Percentiles rank a stretch among this genome's conserved stretches.
Evolutionary conservation across 2,113 vertebrate genomes (phyloP).

Genomic region (Malurus melanocephalus): DNA sequence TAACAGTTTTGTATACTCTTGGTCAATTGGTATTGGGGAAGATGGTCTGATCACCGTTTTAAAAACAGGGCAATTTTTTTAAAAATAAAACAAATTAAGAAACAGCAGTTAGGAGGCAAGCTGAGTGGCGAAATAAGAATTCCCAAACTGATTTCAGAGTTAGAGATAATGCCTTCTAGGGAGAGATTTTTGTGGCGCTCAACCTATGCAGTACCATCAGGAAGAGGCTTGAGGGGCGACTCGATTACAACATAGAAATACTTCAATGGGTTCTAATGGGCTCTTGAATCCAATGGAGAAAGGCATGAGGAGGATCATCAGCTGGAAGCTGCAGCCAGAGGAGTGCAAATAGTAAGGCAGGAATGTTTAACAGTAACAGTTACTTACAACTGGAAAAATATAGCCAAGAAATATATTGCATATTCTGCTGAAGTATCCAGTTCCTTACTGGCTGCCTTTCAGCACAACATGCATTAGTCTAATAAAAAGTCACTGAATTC

Average conservation of each 20-base stretch:
- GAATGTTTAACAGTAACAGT: background rate
- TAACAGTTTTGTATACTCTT: background rate
- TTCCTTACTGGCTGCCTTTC: background rate
- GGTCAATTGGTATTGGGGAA: background rate
- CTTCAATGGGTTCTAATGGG: background rate
- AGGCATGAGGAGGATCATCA: background rate
- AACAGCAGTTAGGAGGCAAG: background rate
- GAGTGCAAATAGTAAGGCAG: background rate
- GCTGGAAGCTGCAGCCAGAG: background rate
- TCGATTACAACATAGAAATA: background rate
- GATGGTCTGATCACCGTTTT: background rate
- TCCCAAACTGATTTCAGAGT: background rate
- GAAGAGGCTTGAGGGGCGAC: background rate
- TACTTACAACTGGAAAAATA: background rate
- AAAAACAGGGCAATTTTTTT: background rate
- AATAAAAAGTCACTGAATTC: background rate
- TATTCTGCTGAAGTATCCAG: background rate
- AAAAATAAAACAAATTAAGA: background rate
- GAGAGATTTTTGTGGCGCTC: background rate
- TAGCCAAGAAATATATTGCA: background rate
- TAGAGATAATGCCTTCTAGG: background rate
- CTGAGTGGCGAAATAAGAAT: background rate
- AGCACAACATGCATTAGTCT: background rate
- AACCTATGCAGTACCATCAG: background rate
- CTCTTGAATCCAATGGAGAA: background rate